Percentiles rank a stretch among this genome's conserved stretches.
These are phyloP conservation scores for Hyla sarda DNA, from an alignment of 2,113 vertebrate genomes.

Conservation along the genomic window DNA sequence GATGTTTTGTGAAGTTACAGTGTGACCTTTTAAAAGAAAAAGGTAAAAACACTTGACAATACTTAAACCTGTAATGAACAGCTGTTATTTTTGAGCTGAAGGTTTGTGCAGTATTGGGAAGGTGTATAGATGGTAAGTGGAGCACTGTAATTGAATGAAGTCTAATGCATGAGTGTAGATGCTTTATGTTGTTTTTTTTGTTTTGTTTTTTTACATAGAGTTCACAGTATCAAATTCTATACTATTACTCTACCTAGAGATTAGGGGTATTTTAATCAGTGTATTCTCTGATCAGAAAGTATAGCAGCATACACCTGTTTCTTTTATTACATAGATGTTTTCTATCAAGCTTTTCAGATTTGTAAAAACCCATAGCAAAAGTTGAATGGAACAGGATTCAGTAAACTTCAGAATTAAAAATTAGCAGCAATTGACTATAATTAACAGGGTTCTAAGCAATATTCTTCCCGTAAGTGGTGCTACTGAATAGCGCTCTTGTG, in stretches of 20 bases:
- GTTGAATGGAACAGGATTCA: not conserved
- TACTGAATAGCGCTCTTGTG: not conserved
- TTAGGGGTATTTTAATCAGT: conserved; percentile 8
- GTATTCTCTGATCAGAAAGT: not conserved
- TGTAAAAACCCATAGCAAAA: not conserved
- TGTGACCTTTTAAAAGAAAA: conserved; percentile 36
- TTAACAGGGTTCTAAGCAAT: not conserved
- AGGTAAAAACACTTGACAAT: conserved; percentile 39
- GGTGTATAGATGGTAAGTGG: not conserved
- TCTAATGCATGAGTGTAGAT: conserved; percentile 11
- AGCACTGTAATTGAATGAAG: conserved; percentile 19
- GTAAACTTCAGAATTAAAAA: not conserved
- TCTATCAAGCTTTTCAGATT: not conserved
- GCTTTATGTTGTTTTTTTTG: not conserved
- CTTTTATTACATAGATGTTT: not conserved
- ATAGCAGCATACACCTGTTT: not conserved
- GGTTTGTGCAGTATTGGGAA: not conserved
- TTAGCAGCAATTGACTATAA: not conserved
- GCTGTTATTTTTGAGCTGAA: not conserved
- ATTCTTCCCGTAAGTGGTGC: not conserved
- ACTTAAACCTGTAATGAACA: conserved; percentile 26
- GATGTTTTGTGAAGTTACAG: conserved; percentile 10
- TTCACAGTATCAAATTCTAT: conserved; percentile 28
- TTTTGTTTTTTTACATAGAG: not conserved
- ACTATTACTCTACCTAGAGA: conserved; percentile 6